Evolutionary conservation across 2,797 vertebrate species (phyloP).

Genomic region (Oreonectes daqikongensis): DNA sequence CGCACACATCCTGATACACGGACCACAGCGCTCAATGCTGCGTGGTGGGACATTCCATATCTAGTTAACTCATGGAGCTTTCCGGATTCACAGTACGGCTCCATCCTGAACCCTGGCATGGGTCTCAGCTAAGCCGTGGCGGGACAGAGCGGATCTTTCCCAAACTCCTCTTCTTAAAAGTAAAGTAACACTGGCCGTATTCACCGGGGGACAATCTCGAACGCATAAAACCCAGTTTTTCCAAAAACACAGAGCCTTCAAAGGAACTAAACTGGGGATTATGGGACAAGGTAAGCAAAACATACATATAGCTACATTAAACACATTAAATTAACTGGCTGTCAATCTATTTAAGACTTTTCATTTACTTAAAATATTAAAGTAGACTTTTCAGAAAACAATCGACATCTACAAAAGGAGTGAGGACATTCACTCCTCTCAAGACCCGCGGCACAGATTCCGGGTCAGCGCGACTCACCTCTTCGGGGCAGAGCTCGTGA

Average conservation of each 20-base stretch:
- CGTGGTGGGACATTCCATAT: slow-evolving; percentile 38
- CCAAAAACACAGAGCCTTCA: slow-evolving; percentile 35
- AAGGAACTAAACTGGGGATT: neutral
- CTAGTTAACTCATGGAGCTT: slow-evolving; percentile 36
- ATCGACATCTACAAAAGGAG: no score
- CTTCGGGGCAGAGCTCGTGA: slow-evolving; percentile 96
- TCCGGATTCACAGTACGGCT: slow-evolving; percentile 46
- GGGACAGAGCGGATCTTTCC: slow-evolving; percentile 29
- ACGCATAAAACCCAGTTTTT: slow-evolving; percentile 22
- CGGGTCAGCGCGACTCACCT: slow-evolving; percentile 78
- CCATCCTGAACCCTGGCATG: slow-evolving; percentile 50
- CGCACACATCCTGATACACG: slow-evolving; percentile 37
- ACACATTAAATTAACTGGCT: no score
- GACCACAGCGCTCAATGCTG: slow-evolving; percentile 33
- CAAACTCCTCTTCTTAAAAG: slow-evolving; percentile 33
- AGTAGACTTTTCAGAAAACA: no score
- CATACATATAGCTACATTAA: neutral
- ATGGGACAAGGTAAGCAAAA: slow-evolving; percentile 19
- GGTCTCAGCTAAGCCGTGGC: slow-evolving; percentile 21
- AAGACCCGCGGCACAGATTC: slow-evolving; percentile 13
- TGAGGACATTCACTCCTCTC: neutral
- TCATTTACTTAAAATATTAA: no score
- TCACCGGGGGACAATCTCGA: slow-evolving; percentile 38
- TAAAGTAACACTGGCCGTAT: slow-evolving; percentile 42
- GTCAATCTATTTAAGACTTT: no score